Evolutionary conservation across 1,140 invertebrate species (phyloP).

Genomic region (Papilio xuthus): DNA sequence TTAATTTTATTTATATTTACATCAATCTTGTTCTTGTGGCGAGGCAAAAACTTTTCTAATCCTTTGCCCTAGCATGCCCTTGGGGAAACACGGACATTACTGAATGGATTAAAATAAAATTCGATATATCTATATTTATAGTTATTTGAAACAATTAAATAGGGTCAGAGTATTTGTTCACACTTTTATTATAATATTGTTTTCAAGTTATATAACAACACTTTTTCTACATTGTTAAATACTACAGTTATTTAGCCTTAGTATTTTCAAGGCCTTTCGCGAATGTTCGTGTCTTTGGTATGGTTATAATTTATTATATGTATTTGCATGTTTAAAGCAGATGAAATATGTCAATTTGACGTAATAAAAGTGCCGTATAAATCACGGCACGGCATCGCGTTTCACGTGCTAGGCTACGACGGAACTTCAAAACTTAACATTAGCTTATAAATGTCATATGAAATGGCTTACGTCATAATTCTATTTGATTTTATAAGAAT

Average conservation of each 20-base stretch:
- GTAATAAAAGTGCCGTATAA: constrained; percentile 14
- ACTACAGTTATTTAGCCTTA: too few species aligned
- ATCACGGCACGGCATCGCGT: neutral
- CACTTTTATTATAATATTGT: too few species aligned
- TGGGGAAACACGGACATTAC: neutral
- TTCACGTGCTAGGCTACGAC: neutral
- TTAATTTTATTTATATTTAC: too few species aligned
- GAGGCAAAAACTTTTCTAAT: neutral
- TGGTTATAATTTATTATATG: neutral
- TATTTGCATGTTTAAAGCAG: neutral
- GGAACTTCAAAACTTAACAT: constrained; percentile 1
- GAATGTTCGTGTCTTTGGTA: neutral
- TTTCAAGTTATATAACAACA: too few species aligned
- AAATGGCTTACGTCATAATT: neutral
- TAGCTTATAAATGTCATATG: neutral
- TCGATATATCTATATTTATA: neutral
- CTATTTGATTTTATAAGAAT: neutral
- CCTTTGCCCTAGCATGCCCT: neutral
- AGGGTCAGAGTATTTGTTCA: neutral
- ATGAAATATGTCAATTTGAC: constrained; percentile 19
- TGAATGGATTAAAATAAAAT: constrained; percentile 5
- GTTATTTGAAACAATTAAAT: neutral
- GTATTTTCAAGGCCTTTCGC: neutral
- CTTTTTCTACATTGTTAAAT: too few species aligned
- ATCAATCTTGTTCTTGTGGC: neutral